phyloP scores from a whole-genome alignment of 23 tunicate species.

The Botrylloides violaceus region DNA sequence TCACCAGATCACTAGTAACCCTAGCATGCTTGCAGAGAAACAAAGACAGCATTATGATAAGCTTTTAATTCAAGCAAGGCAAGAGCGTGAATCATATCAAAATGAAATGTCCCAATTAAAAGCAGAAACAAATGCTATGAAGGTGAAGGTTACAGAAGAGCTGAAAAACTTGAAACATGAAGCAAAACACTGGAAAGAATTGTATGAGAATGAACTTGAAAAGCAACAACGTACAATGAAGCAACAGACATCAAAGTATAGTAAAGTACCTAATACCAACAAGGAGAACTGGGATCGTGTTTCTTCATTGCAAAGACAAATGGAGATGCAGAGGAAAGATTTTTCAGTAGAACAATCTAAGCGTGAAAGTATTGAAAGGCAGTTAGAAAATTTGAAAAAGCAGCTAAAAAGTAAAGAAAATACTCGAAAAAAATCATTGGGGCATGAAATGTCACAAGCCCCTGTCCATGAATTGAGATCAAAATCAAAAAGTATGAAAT shows the following conservation, averaged over 20 bases:
- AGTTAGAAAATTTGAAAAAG: conserved; percentile 26
- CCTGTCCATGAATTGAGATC: background rate
- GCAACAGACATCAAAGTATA: conserved; percentile 31
- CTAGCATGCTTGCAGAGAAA: conserved; percentile 28
- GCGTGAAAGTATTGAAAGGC: conserved; percentile 25
- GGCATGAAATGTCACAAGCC: background rate
- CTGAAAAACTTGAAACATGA: background rate
- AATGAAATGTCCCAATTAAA: conserved; percentile 1
- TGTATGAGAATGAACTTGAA: conserved; percentile 32
- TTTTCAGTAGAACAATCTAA: conserved; percentile 43
- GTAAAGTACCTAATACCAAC: conserved; percentile 6
- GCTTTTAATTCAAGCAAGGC: conserved; percentile 48
- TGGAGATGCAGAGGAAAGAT: conserved; percentile 43
- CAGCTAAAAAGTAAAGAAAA: conserved; percentile 18
- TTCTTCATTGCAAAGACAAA: conserved; percentile 33
- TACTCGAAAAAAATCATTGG: background rate
- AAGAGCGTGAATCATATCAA: conserved; percentile 25
- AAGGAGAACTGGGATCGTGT: conserved; percentile 63
- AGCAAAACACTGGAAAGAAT: conserved; percentile 38
- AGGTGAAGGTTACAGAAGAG: background rate
- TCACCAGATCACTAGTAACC: conserved; percentile 31
- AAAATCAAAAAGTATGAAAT: background rate
- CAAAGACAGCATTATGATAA: conserved; percentile 65
- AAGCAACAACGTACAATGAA: conserved; percentile 44
- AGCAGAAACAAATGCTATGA: background rate